Evolutionary conservation across 1,140 invertebrate species (phyloP).

Genomic region (Anoplolepis gracilipes): DNA sequence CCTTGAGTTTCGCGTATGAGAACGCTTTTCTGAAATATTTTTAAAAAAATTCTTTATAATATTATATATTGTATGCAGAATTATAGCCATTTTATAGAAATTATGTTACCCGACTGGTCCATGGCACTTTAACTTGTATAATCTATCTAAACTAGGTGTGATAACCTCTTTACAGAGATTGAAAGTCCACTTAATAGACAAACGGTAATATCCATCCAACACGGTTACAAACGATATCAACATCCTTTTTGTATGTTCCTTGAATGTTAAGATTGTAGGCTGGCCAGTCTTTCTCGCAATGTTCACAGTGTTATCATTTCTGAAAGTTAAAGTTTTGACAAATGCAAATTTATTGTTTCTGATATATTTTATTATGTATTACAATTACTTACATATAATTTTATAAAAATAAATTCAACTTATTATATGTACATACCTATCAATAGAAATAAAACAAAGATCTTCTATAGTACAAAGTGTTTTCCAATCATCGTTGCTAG

Average conservation of each 20-base stretch:
- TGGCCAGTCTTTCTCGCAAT: constrained; percentile 92
- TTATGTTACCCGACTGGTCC: constrained; percentile 92
- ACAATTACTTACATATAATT: constrained; percentile 81
- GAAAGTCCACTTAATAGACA: constrained; percentile 95
- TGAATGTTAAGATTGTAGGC: constrained; percentile 92
- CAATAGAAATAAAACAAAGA: constrained; percentile 90
- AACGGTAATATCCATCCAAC: constrained; percentile 95
- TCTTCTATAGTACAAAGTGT: constrained; percentile 93
- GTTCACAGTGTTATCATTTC: constrained; percentile 90
- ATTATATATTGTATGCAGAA: neutral
- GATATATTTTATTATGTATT: constrained; percentile 4
- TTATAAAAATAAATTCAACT: constrained; percentile 88
- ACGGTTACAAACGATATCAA: constrained; percentile 93
- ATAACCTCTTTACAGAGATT: constrained; percentile 93
- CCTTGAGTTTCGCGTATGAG: constrained; percentile 93
- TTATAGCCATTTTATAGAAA: constrained; percentile 5
- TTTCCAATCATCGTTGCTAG: constrained; percentile 87
- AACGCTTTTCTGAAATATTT: constrained; percentile 89
- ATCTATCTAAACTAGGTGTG: constrained; percentile 91
- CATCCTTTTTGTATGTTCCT: constrained; percentile 81
- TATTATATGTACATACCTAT: constrained; percentile 11
- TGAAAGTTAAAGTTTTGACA: constrained; percentile 53
- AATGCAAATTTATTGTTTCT: constrained; percentile 15
- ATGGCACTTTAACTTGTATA: constrained; percentile 93
- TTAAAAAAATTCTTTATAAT: neutral